Conservation (phyloP, 2,113 vertebrate species). For the Platichthys flesus region DNA sequence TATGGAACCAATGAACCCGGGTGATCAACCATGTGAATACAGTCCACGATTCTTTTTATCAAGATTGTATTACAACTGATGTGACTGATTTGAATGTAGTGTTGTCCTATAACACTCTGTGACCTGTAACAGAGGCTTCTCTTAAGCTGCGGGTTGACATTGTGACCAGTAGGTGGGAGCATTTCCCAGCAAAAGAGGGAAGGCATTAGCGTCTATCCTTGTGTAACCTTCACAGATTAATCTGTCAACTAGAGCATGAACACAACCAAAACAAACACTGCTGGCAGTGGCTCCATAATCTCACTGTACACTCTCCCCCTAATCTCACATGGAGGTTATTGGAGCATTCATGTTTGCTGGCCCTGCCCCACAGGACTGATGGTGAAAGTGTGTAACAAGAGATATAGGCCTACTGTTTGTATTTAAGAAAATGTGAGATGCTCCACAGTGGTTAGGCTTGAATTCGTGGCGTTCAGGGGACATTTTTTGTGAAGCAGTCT, state of each 20-base stretch:
- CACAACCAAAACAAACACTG: conserved; percentile 55
- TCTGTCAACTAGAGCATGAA: conserved; percentile 60
- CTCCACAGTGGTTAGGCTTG: not conserved
- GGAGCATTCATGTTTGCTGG: conserved; percentile 32
- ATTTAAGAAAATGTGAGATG: conserved; percentile 1
- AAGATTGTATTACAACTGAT: not conserved
- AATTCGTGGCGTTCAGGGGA: conserved; percentile 7
- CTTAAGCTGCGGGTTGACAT: conserved; percentile 41
- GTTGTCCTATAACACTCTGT: no score
- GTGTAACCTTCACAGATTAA: conserved; percentile 56
- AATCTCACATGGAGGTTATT: conserved; percentile 58
- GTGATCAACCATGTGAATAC: no score
- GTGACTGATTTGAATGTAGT: not conserved
- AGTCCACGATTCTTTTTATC: not conserved
- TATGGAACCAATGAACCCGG: not conserved
- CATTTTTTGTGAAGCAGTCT: not conserved
- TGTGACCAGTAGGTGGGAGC: conserved; percentile 58
- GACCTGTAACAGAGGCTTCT: not conserved
- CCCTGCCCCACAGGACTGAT: conserved; percentile 7
- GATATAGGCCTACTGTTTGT: not conserved
- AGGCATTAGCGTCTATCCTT: conserved; percentile 21
- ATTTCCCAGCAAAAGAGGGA: conserved; percentile 21
- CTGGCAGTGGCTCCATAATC: conserved; percentile 57
- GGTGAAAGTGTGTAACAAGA: conserved; percentile 8
- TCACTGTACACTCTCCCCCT: conserved; percentile 43